These are phyloP conservation scores for Xenopus borealis DNA, from an alignment of 2,113 vertebrate species.

Conservation along the genomic window DNA sequence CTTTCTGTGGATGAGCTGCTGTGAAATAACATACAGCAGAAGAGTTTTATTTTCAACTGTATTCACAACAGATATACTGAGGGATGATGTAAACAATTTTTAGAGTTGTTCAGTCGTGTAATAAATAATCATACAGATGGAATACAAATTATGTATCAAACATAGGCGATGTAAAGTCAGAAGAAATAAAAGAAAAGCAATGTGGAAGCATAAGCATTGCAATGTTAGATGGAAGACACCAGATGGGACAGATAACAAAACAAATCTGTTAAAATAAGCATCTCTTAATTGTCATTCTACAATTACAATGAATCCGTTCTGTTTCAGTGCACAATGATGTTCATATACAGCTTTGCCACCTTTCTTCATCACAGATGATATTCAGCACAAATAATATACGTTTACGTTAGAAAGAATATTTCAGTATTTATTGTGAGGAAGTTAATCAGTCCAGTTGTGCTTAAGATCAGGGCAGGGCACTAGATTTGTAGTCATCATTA, in stretches of 20 bases:
- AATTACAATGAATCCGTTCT: background rate
- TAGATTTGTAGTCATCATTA: no score
- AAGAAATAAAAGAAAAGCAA: background rate
- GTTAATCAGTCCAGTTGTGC: no score
- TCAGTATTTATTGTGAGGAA: no score
- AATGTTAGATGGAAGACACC: background rate
- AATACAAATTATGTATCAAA: background rate
- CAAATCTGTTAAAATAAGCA: background rate
- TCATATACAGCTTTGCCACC: no score
- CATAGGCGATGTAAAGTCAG: background rate
- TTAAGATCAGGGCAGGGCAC: no score
- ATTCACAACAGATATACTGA: background rate
- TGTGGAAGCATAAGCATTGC: background rate
- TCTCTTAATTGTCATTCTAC: background rate
- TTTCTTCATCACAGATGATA: no score
- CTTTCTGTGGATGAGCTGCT: background rate
- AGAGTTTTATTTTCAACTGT: background rate
- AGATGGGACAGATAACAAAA: conserved; percentile 2
- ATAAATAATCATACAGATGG: background rate
- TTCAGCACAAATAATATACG: no score
- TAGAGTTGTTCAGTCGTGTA: background rate
- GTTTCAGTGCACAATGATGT: background rate
- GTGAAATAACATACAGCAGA: background rate
- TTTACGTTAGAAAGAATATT: no score
- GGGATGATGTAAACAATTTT: conserved; percentile 1